Evolutionary conservation across 2,797 vertebrate species (phyloP).

Genomic region (Eurystomus glaucurus): DNA sequence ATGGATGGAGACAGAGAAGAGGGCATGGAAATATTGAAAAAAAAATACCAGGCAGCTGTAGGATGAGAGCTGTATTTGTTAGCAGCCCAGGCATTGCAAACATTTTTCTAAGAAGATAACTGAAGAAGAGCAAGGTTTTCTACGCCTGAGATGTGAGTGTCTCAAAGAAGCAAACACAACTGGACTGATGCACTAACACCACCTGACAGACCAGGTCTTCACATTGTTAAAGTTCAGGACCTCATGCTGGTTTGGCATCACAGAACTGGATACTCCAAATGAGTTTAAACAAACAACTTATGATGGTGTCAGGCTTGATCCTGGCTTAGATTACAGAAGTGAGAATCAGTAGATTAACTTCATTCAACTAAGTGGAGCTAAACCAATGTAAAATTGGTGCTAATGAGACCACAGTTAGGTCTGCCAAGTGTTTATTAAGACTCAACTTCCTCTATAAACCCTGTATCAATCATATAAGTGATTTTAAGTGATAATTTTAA

Average conservation of each 20-base stretch:
- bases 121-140: neutral
- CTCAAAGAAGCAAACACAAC: neutral
- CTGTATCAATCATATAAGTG: neutral
- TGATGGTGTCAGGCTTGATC: neutral
- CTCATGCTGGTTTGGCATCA: neutral
- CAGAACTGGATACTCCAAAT: neutral
- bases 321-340: neutral
- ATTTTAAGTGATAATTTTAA: neutral
- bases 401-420: neutral
- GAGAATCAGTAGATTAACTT: neutral
- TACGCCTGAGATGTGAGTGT: neutral
- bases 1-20: neutral
- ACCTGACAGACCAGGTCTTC: neutral
- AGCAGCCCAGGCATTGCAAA: neutral
- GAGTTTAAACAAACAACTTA: neutral
- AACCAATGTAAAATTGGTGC: neutral
- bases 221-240: accelerated
- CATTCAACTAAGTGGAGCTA: neutral
- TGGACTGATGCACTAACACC: neutral
- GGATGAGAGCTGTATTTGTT: neutral
- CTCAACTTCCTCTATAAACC: neutral
- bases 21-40: neutral
- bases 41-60: neutral
- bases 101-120: no score
- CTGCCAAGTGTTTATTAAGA: neutral